phyloP scores from a whole-genome alignment of 1,140 invertebrate species.

The Lepeophtheirus salmonis region DNA sequence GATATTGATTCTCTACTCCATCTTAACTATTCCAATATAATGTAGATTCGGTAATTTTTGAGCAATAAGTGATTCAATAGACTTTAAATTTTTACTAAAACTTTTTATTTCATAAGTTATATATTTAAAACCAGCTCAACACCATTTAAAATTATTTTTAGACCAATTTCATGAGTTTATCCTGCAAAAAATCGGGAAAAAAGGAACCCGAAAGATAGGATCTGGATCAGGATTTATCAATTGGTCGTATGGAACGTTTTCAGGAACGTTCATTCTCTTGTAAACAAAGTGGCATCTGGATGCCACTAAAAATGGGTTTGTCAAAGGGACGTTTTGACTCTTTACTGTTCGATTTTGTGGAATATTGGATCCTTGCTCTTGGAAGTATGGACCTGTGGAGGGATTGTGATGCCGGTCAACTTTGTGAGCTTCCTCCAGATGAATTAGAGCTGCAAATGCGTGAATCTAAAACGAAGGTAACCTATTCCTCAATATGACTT shows the following conservation, averaged over 20 bases:
- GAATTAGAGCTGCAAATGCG: constrained; percentile 1
- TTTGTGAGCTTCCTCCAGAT: constrained; percentile 12
- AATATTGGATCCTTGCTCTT: constrained; percentile 14
- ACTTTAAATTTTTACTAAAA: not conserved
- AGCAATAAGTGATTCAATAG: too few relatives aligned
- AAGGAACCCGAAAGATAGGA: not conserved
- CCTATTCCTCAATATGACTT: too few relatives aligned
- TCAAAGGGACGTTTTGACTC: constrained; percentile 6
- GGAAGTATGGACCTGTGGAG: constrained; percentile 13
- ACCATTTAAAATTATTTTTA: not conserved
- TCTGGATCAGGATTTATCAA: constrained; percentile 16
- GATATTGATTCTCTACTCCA: too few relatives aligned
- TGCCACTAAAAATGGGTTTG: not conserved
- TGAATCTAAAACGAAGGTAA: not conserved
- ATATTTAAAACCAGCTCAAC: too few relatives aligned
- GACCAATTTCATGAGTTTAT: constrained; percentile 11
- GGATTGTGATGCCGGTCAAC: constrained; percentile 15
- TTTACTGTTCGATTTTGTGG: constrained; percentile 13
- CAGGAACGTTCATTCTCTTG: not conserved
- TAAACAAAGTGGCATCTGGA: constrained; percentile 7
- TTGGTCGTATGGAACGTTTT: constrained; percentile 1
- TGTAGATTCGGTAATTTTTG: too few relatives aligned
- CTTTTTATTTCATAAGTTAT: not conserved
- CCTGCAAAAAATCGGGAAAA: constrained; percentile 3
- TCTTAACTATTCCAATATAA: too few relatives aligned